A percentile compares a stretch with the other conserved stretches of the same genome.
Conservation (phyloP, 2,888 invertebrate species). For the Blastobasis lacticolella region DNA sequence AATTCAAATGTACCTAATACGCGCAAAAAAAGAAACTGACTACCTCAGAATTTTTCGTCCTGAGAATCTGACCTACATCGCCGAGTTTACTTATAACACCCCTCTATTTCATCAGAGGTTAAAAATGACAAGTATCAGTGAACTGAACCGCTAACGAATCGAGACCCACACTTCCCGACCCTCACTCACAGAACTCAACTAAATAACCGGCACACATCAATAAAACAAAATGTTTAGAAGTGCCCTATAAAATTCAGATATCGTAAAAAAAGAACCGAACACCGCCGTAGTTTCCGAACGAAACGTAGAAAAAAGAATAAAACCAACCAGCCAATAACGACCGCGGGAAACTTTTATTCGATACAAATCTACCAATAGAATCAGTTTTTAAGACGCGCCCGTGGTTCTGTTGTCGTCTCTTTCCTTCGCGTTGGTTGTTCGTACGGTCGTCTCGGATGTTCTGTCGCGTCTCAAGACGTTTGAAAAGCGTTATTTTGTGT, state of each 20-base stretch:
- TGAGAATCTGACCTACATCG: no score
- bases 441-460: no score
- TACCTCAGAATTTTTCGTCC: no score
- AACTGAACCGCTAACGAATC: no score
- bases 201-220: constrained; percentile 32
- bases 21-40: no score
- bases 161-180: not conserved
- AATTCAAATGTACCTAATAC: no score
- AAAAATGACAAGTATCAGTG: no score
- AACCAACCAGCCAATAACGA: constrained; percentile 31
- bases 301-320: constrained; percentile 28
- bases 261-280: constrained; percentile 33
- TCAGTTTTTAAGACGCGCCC: constrained; percentile 39
- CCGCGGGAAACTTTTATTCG: constrained; percentile 38
- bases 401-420: constrained; percentile 33
- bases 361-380: constrained; percentile 48
- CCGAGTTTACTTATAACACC: no score
- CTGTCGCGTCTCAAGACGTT: no score
- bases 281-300: constrained; percentile 8
- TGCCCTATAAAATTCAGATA: constrained; percentile 51
- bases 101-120: no score
- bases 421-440: constrained; percentile 22
- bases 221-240: constrained; percentile 38
- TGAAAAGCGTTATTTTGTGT: no score
- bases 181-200: constrained; percentile 13